These are phyloP conservation scores for Nephrotoma flavescens DNA, from an alignment of 2,888 invertebrate species.

Conservation along the genomic window DNA sequence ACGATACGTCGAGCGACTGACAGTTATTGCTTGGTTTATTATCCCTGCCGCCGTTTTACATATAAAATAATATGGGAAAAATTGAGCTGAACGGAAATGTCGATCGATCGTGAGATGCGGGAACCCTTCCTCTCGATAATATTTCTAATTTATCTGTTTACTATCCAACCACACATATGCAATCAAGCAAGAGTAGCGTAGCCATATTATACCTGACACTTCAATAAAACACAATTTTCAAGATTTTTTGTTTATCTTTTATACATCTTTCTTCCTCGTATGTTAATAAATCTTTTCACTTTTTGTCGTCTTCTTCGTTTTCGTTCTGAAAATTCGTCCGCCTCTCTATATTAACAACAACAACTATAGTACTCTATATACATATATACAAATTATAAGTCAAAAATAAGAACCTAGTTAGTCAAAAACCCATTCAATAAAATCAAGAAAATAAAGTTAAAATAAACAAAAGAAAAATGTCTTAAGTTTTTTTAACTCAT, in stretches of 20 bases:
- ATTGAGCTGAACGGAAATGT: not conserved
- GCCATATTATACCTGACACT: not conserved
- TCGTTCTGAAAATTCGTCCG: not conserved
- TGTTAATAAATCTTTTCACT: not conserved
- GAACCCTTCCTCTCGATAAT: not conserved
- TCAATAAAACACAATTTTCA: not conserved
- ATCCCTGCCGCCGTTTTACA: not conserved
- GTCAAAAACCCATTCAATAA: not conserved
- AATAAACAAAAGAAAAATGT: not conserved
- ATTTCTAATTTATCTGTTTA: not conserved
- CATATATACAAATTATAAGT: not conserved
- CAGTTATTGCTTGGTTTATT: not conserved
- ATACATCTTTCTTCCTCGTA: not conserved
- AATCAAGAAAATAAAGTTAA: not conserved
- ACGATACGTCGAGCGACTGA: not conserved
- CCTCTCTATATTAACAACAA: not conserved
- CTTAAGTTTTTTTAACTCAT: not conserved
- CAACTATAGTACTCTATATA: not conserved
- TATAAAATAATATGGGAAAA: not conserved
- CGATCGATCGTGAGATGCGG: not conserved
- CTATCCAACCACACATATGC: not conserved
- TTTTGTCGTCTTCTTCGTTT: not conserved
- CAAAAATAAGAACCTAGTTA: not conserved
- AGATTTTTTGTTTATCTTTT: not conserved
- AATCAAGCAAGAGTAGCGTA: not conserved